A percentile compares a stretch with the other conserved stretches of the same genome.
phyloP scores from a whole-genome alignment of 2,113 vertebrate species.

The Sander vitreus region DNA sequence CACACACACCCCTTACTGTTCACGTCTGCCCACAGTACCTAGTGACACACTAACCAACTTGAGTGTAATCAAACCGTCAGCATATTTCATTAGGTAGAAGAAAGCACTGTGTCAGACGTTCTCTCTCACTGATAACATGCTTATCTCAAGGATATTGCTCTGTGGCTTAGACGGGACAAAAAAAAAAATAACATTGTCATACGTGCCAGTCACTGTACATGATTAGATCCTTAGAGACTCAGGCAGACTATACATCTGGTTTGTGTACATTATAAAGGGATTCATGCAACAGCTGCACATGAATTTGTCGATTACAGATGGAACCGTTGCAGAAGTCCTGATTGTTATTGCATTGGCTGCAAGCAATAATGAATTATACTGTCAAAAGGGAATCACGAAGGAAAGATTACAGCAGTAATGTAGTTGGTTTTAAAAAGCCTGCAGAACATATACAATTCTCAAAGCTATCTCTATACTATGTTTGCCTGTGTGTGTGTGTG shows the following conservation, averaged over 20 bases:
- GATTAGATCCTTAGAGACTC: constrained; percentile 37
- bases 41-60: constrained; percentile 79
- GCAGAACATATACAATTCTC: background rate
- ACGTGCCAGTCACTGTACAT: constrained; percentile 38
- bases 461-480: background rate
- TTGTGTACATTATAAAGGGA: constrained; percentile 24
- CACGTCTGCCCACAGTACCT: constrained; percentile 44
- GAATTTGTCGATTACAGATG: constrained; percentile 23
- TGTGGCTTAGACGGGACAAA: constrained; percentile 40
- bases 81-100: constrained; percentile 73
- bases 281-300: constrained; percentile 25
- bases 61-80: constrained; percentile 72
- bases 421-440: background rate
- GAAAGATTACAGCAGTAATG: constrained; percentile 2
- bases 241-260: constrained; percentile 31
- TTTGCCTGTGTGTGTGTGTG: background rate
- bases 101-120: constrained; percentile 65
- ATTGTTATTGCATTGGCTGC: constrained; percentile 5
- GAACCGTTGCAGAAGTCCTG: background rate
- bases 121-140: constrained; percentile 55
- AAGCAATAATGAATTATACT: constrained; percentile 14
- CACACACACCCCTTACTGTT: constrained; percentile 40
- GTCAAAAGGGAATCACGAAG: constrained; percentile 2
- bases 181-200: constrained; percentile 40
- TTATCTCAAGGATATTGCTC: constrained; percentile 76